phyloP scores from a whole-genome alignment of 2,888 invertebrate species.

The Bombyx huttoni region DNA sequence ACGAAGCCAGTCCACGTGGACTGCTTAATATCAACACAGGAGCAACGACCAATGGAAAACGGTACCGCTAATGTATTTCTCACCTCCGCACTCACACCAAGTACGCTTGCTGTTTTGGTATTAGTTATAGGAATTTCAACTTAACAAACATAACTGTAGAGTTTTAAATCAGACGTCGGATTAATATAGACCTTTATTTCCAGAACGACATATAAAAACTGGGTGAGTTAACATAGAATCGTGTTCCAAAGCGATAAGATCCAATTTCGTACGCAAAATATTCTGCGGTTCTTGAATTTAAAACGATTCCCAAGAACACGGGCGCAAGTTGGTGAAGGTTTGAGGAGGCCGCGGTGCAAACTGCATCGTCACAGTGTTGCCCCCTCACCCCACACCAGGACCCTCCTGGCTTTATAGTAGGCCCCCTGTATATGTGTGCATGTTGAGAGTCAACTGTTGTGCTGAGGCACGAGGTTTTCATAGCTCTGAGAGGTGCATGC shows the following conservation, averaged over 20 bases:
- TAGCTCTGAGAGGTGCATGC: conserved; percentile 39
- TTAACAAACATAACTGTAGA: conserved; percentile 29
- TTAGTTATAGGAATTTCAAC: conserved; percentile 49
- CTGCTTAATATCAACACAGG: conserved; percentile 71
- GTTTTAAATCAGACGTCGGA: conserved; percentile 39
- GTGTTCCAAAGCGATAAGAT: conserved; percentile 34
- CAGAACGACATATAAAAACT: conserved; percentile 48
- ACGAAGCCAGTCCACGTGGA: conserved; percentile 68
- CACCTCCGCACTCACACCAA: conserved; percentile 72
- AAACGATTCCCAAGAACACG: conserved; percentile 72
- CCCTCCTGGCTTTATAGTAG: conserved; percentile 44
- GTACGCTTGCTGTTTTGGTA: conserved; percentile 48
- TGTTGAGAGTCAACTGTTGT: conserved; percentile 61
- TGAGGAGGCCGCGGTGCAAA: conserved; percentile 69
- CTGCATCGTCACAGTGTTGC: conserved; percentile 61
- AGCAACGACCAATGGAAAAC: conserved; percentile 72
- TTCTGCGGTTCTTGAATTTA: conserved; percentile 69
- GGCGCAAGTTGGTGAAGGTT: conserved; percentile 70
- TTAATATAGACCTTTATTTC: conserved; percentile 37
- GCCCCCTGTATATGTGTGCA: conserved; percentile 37
- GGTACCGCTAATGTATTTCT: conserved; percentile 74
- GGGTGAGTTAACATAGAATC: conserved; percentile 34
- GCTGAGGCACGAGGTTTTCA: conserved; percentile 57
- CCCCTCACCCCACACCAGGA: conserved; percentile 26
- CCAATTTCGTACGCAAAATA: conserved; percentile 36